Evolutionary conservation across 2,113 vertebrate genomes (phyloP).

Genomic region (Dasyprocta punctata): DNA sequence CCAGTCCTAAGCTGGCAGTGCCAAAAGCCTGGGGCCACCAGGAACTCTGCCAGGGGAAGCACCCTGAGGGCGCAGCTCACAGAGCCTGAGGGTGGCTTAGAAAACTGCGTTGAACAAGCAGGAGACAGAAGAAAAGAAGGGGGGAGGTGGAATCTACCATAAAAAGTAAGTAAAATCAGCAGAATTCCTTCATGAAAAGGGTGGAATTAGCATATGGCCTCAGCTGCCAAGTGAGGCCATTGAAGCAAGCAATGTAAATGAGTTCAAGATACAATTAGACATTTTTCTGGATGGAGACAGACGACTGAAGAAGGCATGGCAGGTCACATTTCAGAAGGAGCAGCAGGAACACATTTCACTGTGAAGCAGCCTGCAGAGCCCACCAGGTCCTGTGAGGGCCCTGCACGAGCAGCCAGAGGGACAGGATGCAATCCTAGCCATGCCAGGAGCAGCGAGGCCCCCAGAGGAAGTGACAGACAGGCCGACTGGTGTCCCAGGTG

Average conservation of each 20-base stretch:
- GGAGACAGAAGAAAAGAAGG: background rate
- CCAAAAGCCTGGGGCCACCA: background rate
- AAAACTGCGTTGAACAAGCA: conserved; percentile 27
- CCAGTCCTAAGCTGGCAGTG: background rate
- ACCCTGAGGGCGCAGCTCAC: background rate
- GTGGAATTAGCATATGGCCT: conserved; percentile 76
- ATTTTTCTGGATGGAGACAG: conserved; percentile 75
- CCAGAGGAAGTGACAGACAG: background rate
- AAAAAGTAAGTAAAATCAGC: conserved; percentile 78
- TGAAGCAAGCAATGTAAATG: conserved; percentile 79
- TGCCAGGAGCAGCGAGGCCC: background rate
- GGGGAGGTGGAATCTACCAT: background rate
- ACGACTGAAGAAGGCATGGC: conserved; percentile 54
- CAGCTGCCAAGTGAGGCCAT: conserved; percentile 77
- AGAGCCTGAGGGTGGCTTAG: background rate
- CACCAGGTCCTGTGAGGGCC: background rate
- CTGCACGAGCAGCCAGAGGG: background rate
- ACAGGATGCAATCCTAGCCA: background rate
- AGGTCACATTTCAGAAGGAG: conserved; percentile 64
- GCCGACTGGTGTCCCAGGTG: background rate
- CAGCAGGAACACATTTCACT: conserved; percentile 62
- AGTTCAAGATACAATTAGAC: conserved; percentile 79
- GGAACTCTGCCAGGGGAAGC: background rate
- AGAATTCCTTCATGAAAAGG: conserved; percentile 82
- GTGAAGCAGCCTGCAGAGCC: background rate